A percentile compares a stretch with the other conserved stretches of the same genome.
Conservation (phyloP, 1,140 invertebrate species). For the Drosophila repleta region DNA sequence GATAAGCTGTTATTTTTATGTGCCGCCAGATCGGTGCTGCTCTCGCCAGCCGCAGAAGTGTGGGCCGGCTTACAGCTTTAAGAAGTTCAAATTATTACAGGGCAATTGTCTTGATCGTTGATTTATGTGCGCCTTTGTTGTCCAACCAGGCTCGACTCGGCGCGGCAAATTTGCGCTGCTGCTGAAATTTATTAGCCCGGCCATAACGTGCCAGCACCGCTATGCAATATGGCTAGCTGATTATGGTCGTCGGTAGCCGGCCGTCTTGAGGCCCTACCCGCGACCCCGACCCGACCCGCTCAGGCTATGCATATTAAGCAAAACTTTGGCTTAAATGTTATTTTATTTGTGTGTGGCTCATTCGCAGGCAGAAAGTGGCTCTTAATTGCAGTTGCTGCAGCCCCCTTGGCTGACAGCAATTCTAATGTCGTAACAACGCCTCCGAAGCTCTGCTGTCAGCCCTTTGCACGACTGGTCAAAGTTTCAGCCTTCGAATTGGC, state of each 20-base stretch:
- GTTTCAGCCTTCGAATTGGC: slow-evolving; percentile 54
- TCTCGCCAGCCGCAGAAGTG: slow-evolving; percentile 31
- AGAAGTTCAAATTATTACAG: slow-evolving; percentile 82
- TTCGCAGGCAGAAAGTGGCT: neutral
- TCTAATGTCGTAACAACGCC: slow-evolving; percentile 22
- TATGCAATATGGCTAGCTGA: slow-evolving; percentile 63
- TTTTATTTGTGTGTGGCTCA: neutral
- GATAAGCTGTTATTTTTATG: slow-evolving; percentile 82
- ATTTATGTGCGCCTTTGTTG: slow-evolving; percentile 79
- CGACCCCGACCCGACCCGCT: too few species aligned
- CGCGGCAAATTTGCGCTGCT: slow-evolving; percentile 63
- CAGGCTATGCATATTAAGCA: too few species aligned
- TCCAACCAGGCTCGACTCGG: slow-evolving; percentile 32
- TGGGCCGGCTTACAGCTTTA: slow-evolving; percentile 75
- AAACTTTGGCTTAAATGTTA: neutral
- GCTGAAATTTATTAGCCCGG: slow-evolving; percentile 63
- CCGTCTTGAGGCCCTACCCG: slow-evolving; percentile 28
- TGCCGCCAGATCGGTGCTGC: slow-evolving; percentile 60
- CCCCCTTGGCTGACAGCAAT: slow-evolving; percentile 12
- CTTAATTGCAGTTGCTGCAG: slow-evolving; percentile 1
- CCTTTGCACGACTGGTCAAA: slow-evolving; percentile 39
- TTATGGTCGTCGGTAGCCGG: slow-evolving; percentile 59
- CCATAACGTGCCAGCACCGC: slow-evolving; percentile 37
- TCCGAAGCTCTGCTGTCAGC: slow-evolving; percentile 20
- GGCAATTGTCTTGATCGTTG: slow-evolving; percentile 79